phyloP scores from a whole-genome alignment of 2,797 vertebrate genomes.

The Schizopygopsis malacanthus region DNA sequence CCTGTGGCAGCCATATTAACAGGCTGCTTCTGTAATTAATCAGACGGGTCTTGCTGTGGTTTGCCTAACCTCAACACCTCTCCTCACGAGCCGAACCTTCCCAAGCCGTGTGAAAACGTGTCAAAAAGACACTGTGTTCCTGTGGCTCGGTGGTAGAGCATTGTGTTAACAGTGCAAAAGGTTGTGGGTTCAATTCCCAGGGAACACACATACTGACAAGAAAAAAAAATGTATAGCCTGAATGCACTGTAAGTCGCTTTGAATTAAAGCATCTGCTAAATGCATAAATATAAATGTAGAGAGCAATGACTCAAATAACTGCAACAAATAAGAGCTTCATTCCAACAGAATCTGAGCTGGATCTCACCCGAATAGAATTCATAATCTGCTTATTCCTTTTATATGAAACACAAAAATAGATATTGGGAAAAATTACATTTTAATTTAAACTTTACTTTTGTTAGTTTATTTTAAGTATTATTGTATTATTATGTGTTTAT shows the following conservation, averaged over 20 bases:
- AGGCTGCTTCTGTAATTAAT: slow-evolving; percentile 66
- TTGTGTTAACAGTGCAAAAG: too few relatives aligned
- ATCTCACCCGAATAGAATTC: too few relatives aligned
- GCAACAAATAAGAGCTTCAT: background rate
- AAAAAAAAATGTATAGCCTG: too few relatives aligned
- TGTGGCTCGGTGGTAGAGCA: too few relatives aligned
- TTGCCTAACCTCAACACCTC: slow-evolving; percentile 37
- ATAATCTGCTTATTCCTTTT: background rate
- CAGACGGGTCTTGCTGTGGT: slow-evolving; percentile 51
- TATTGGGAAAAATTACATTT: background rate
- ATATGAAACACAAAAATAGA: background rate
- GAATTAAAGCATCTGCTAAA: too few relatives aligned
- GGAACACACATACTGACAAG: too few relatives aligned
- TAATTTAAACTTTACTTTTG: background rate
- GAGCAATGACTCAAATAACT: background rate
- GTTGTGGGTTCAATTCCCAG: too few relatives aligned
- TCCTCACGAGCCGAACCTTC: background rate
- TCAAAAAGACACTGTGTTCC: too few relatives aligned
- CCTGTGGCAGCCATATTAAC: slow-evolving; percentile 67
- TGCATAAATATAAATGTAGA: too few relatives aligned
- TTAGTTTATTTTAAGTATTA: background rate
- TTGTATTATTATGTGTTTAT: background rate
- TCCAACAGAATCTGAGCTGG: too few relatives aligned
- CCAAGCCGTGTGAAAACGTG: too few relatives aligned
- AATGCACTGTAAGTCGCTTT: too few relatives aligned